Evolutionary conservation across 2,113 vertebrate genomes (phyloP), one percentile per base, ranked within the genome.

Genomic region (Turdus rufiventris): DNA sequence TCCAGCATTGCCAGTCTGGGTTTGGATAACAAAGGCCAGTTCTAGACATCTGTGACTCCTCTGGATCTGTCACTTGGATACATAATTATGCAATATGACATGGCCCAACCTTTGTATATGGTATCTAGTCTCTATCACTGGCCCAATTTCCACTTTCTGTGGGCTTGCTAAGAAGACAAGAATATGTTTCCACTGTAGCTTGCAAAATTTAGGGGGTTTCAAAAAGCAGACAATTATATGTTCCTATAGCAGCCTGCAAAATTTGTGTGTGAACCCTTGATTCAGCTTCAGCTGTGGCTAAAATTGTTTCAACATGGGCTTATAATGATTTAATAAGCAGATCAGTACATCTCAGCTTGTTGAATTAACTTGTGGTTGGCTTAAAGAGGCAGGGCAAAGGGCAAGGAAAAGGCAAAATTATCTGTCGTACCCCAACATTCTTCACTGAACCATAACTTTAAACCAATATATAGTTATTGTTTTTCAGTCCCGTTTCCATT

Each of bases 191-290:
- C 29, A 17, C 47, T 48, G 31, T n/a, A 36, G 9, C 40, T 68
- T 75, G 53, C 43, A 87, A 94, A 78, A 67, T 67, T 31, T 58
- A 78, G 48, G 18, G 14, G 17, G 8, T 91, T 91, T 91, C 42
- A 88, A 61, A 36, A 61, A 73, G 25, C 6, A 91, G 77, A 87
- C 34, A 77, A 94, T 56, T 29, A 57, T 31, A 81, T 0, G 15
- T 90, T 91, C 71, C 78, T 86, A 85, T 66, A 93, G 82, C 85
- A 95, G 93, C 85, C 78, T 83, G 85, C 40, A 94, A 82, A 91
- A 88, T 79, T 82, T 72, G 82, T 58, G 40, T 89, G 70, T 58
- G 71, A 88, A 62, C 18, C 6, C 47, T 65, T 73, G 66, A 90
- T 90, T 91, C 88, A 93, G 71, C 50, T 88, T 93, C 63, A 91